Percentiles rank a stretch among this genome's conserved stretches.
These are phyloP conservation scores for Scytalopus superciliaris DNA, from an alignment of 2,113 vertebrate species.

Conservation along the genomic window DNA sequence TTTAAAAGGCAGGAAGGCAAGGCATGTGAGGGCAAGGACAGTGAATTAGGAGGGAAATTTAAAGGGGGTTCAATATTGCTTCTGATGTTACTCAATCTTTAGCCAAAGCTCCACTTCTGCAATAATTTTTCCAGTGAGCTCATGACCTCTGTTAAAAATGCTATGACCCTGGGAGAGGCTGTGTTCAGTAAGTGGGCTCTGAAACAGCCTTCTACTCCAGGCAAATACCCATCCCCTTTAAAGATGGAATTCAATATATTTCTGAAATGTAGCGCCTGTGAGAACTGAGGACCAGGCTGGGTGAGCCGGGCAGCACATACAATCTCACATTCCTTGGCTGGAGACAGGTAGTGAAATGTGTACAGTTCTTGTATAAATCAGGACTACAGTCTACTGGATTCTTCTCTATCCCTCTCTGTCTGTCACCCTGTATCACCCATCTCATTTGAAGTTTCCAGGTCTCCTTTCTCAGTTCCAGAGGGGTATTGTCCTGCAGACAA, in stretches of 20 bases:
- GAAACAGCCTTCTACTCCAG: constrained; percentile 27
- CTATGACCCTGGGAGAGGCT: neutral
- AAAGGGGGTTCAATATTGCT: neutral
- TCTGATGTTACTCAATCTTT: neutral
- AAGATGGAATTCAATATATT: constrained; percentile 59
- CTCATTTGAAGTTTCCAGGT: neutral
- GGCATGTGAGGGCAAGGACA: neutral
- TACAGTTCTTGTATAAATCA: neutral
- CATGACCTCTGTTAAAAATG: constrained; percentile 1
- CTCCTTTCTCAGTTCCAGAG: neutral
- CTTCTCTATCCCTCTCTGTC: neutral
- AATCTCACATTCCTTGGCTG: constrained; percentile 14
- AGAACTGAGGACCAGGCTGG: neutral
- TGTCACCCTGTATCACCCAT: neutral
- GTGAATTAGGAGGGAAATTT: neutral
- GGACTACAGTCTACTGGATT: neutral
- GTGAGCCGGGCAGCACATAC: neutral
- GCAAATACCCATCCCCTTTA: neutral
- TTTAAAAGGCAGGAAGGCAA: neutral
- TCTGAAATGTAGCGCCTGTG: constrained; percentile 2
- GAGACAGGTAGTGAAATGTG: neutral
- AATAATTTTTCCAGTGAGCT: neutral
- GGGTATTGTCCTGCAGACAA: neutral
- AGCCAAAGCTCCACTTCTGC: neutral
- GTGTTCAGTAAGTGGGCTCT: neutral